Conservation (phyloP, 2,888 invertebrate species). For the Micoletzkya japonica region DNA sequence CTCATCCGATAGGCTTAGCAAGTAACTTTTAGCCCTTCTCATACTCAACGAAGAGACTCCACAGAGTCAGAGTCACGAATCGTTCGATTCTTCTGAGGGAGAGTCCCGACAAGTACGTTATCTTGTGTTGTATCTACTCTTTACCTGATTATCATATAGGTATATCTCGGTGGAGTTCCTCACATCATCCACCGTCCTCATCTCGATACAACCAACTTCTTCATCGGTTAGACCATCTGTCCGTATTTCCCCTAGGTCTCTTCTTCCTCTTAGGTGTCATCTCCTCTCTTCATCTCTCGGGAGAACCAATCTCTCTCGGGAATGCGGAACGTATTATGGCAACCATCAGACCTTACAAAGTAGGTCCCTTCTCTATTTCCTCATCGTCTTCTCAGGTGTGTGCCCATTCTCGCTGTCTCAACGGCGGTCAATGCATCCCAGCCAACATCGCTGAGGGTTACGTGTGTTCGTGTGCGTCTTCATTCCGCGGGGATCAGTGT, state of each 20-base stretch:
- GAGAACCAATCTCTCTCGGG: slow-evolving; percentile 25
- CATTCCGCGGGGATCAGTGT: slow-evolving; percentile 46
- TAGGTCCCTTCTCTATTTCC: not conserved
- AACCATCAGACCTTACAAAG: slow-evolving; percentile 24
- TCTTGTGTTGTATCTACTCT: not conserved
- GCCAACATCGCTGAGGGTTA: slow-evolving; percentile 10
- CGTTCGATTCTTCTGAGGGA: slow-evolving; percentile 19
- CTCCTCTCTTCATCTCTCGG: slow-evolving; percentile 9
- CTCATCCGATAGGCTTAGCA: not conserved
- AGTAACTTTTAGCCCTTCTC: slow-evolving; percentile 8
- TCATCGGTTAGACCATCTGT: not conserved
- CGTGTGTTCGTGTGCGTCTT: slow-evolving; percentile 13
- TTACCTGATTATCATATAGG: not conserved
- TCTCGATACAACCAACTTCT: slow-evolving; percentile 13
- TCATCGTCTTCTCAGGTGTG: slow-evolving; percentile 9
- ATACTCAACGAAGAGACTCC: slow-evolving; percentile 15
- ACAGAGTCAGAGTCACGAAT: slow-evolving; percentile 6
- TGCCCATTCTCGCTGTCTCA: slow-evolving; percentile 12
- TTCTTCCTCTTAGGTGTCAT: slow-evolving; percentile 8
- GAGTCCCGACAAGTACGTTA: slow-evolving; percentile 6
- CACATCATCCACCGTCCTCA: slow-evolving; percentile 18
- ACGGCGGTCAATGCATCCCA: slow-evolving; percentile 23
- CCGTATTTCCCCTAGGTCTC: too few species aligned
- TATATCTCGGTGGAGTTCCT: slow-evolving; percentile 26
- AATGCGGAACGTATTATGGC: slow-evolving; percentile 18